Percentiles rank a stretch among this genome's conserved stretches.
Conservation (phyloP, 2,888 invertebrate genomes). For the Drosophila neonasuta region DNA sequence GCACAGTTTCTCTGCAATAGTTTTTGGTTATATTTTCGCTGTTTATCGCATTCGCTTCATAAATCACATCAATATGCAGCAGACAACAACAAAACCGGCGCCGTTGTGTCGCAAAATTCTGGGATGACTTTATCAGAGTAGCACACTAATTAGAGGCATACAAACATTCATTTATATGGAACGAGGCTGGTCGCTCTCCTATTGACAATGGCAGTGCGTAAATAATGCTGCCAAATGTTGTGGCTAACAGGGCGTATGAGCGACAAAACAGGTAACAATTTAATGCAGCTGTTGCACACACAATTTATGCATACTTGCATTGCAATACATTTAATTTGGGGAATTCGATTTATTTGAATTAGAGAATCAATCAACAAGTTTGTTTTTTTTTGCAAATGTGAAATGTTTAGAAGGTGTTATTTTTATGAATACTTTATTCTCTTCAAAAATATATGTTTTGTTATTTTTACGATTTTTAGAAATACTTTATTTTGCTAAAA, state of each 20-base stretch:
- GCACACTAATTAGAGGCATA: slow-evolving; percentile 57
- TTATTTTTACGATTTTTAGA: no score
- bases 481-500: no score
- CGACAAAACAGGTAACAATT: slow-evolving; percentile 8
- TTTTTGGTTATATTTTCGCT: slow-evolving; percentile 35
- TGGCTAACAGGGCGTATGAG: slow-evolving; percentile 40
- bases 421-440: no score
- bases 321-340: neutral
- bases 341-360: neutral
- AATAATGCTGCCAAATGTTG: slow-evolving; percentile 16
- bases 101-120: slow-evolving; percentile 12
- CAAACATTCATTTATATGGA: neutral
- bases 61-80: slow-evolving; percentile 52
- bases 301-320: no score
- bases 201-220: slow-evolving; percentile 18
- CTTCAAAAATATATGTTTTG: no score
- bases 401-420: neutral
- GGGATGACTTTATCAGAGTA: slow-evolving; percentile 29
- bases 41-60: slow-evolving; percentile 40
- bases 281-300: neutral
- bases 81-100: slow-evolving; percentile 39
- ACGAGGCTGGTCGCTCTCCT: neutral
- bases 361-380: neutral
- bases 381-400: no score
- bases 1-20: slow-evolving; percentile 44